Base-by-base conservation (phyloP, 1,140 invertebrate genomes). In the Drosophila pallidifrons region DNA sequence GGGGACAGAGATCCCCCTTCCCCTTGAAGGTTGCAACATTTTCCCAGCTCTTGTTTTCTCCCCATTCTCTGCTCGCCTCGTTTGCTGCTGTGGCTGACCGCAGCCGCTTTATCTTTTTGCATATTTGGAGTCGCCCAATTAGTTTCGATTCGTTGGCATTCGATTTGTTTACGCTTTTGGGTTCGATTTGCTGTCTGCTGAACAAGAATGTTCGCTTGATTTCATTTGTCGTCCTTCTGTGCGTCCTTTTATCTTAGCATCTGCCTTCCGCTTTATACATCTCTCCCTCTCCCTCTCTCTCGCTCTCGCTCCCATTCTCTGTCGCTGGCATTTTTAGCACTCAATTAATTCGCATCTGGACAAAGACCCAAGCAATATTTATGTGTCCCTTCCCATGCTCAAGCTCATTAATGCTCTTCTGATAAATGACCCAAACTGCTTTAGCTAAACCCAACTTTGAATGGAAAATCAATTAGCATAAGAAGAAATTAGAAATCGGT, bases 121-220 rank as follows among this genome's bases (percentile, higher is more conserved):
- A 89, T 89, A 79, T 74, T 89, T 81, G 30, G 57, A 65, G 78
- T 75, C 68, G 75, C 76, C 86, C 85, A 85, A 89, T 89, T 89
- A 89, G 81, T 85, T 85, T 89, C 77, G 81, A 85, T 73, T 88
- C 70, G 83, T 79, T 83, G 79, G 69, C 66, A 55, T 76, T 86
- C 81, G 74, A 79, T 80, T 83, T 78, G 67, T 65, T 72, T 68
- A 54, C 49, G 69, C 68, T 57, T 72, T 51, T 61, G 45, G 30
- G 59, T 64, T 61, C 60, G 32, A 38, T 52, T 63, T 35, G 60
- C 15, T 49, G 25, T 47, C 45, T 30, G 13, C 28, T 60, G 20
- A 15, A 8, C 75, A 77, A 69, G 64, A 73, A 78, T 88, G 49
- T 88, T 61, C 64, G 71, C 77, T 80, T 72, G 81, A 81, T 81